Percentiles rank a stretch among this genome's conserved stretches.
phyloP scores from a whole-genome alignment of 2,113 vertebrate genomes.

The Carassius carassius region DNA sequence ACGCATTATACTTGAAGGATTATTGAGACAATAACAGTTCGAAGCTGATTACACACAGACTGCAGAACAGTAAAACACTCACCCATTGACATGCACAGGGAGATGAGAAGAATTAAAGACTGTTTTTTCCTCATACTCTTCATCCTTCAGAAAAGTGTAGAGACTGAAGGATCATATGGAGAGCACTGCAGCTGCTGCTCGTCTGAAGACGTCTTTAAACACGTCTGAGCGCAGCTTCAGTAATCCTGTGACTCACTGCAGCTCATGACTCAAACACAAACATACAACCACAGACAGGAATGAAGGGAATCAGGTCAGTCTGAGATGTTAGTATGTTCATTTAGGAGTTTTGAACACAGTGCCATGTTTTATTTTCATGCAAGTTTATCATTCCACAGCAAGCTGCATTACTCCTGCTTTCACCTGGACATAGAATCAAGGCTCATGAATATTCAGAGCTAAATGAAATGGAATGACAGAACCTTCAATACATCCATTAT shows the following conservation, averaged over 20 bases:
- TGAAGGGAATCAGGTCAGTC: no score
- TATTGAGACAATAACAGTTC: conserved; percentile 63
- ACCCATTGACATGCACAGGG: conserved; percentile 80
- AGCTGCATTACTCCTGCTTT: not conserved
- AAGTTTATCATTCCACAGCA: not conserved
- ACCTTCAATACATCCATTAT: not conserved
- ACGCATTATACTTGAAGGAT: conserved; percentile 66
- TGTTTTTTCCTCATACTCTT: conserved; percentile 68
- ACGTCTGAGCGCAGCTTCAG: conserved; percentile 54
- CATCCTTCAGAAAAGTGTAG: conserved; percentile 64
- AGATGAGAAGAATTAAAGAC: conserved; percentile 76
- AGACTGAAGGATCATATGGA: conserved; percentile 63
- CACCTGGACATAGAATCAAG: not conserved
- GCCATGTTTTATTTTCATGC: not conserved
- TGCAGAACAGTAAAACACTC: conserved; percentile 61
- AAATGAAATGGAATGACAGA: not conserved
- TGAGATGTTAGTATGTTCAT: not conserved
- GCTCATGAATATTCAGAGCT: not conserved
- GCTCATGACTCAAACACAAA: not conserved
- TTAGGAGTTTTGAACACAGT: not conserved
- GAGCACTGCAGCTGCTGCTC: conserved; percentile 54
- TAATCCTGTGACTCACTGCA: conserved; percentile 11
- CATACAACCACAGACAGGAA: not conserved
- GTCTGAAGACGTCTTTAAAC: conserved; percentile 69
- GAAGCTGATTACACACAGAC: conserved; percentile 14